Evolutionary conservation across 2,797 vertebrate genomes (phyloP), one percentile per base, ranked within the genome.

Genomic region (Philypnodon macrostomus): DNA sequence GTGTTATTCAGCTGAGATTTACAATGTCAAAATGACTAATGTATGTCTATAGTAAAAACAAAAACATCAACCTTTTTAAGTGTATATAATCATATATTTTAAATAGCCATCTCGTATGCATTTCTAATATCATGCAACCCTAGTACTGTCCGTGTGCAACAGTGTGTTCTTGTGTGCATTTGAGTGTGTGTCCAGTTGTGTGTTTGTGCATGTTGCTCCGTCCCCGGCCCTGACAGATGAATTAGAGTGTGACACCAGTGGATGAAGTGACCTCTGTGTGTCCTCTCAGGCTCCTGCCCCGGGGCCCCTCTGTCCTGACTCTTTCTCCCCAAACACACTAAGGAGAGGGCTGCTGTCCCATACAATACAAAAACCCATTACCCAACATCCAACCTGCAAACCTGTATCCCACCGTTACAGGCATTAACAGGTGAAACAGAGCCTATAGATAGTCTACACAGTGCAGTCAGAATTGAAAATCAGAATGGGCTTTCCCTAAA

Each of bases 261-360:
- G 73, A 80, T 80, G 73, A 77, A 75, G 78, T 83, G 82, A 86
- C 84, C 82, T 85, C 70, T 51, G 45, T 26, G 49, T 71, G 81
- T 83, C 75, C 81, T 77, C 75, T 58, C 77, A 67, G 80, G 79
- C 77, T 81, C 52, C 66, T 70, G 68, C 80, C 68, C 30, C 31
- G 16, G 78, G 82, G 77, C 70, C 70, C 53, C 58, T 75, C 67
- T 75, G 70, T 83, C 75, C 79, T 76, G 68, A 58, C 74, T 69
- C 63, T 73, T 79, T 63, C 76, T 84, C 64, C 63, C 66, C 12
- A 54, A 70, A 79, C 75, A 77, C 59, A 77, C 34, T 4, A 12
- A 50, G 56, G 61, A 29, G 31, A 37, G 33, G 14, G 6, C 18
- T 31, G 16, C 33, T 35, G 16, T 13, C 30, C 35, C 1, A 2